These are phyloP conservation scores for Phacellophora camtschatica DNA, from an alignment of 30 jellyfish, hydroid and myxozoan species.

Conservation along the genomic window DNA sequence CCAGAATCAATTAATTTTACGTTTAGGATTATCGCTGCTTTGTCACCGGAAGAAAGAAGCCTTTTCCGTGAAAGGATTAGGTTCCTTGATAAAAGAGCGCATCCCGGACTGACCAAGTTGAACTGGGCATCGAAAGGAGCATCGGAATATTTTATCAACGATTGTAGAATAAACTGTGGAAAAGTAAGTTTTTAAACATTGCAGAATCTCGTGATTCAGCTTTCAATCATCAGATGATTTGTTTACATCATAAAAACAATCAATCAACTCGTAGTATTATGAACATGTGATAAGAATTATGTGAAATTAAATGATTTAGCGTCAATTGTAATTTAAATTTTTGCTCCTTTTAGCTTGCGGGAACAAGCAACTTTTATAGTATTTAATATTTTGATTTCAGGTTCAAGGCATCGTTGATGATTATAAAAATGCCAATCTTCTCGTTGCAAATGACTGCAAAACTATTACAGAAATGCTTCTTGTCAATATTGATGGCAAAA, in stretches of 20 bases:
- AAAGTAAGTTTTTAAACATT: conserved; percentile 16
- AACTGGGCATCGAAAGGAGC: conserved; percentile 97
- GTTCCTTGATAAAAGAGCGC: conserved; percentile 89
- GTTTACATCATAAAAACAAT: not conserved
- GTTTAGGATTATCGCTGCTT: conserved; percentile 83
- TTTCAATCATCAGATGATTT: not conserved
- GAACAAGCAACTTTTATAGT: too few species aligned
- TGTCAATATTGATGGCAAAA: conserved; percentile 78
- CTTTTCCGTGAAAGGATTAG: conserved; percentile 93
- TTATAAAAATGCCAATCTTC: conserved; percentile 72
- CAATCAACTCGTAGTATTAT: too few species aligned
- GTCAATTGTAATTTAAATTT: too few species aligned
- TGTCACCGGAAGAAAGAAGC: conserved; percentile 90
- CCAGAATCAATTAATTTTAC: too few species aligned
- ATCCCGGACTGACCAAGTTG: conserved; percentile 95
- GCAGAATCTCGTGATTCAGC: not conserved
- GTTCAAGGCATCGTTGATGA: conserved; percentile 86
- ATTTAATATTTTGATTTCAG: too few species aligned
- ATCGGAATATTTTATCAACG: conserved; percentile 89
- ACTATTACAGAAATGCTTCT: conserved; percentile 80
- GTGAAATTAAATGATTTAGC: too few species aligned
- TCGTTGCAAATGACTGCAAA: conserved; percentile 74
- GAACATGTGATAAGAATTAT: too few species aligned
- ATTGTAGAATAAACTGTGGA: conserved; percentile 92
- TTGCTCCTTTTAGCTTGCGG: too few species aligned